Conservation (phyloP, 2,888 invertebrate genomes). For the Hofmannophila pseudospretella region DNA sequence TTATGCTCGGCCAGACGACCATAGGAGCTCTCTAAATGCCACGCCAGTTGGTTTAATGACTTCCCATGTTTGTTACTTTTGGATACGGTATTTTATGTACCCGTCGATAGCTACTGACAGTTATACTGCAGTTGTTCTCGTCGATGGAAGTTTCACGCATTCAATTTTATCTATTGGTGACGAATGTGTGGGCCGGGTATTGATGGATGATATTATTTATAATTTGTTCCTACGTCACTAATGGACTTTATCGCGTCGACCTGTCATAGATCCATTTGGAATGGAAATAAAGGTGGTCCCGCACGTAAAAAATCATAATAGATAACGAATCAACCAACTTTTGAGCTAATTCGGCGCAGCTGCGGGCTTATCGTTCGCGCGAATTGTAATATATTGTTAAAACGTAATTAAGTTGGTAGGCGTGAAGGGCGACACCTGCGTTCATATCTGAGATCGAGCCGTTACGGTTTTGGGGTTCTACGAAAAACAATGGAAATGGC, state of each 20-base stretch:
- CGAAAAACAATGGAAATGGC: constrained; percentile 74
- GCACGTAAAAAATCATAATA: constrained; percentile 26
- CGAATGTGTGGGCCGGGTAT: constrained; percentile 24
- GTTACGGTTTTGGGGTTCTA: constrained; percentile 67
- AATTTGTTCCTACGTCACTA: constrained; percentile 20
- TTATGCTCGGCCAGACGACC: constrained; percentile 72
- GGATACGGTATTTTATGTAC: constrained; percentile 57
- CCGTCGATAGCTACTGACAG: constrained; percentile 45
- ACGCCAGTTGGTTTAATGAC: constrained; percentile 70
- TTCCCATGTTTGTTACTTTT: constrained; percentile 70
- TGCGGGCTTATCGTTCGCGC: constrained; percentile 53
- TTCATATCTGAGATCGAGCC: constrained; percentile 62
- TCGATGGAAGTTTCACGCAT: constrained; percentile 29
- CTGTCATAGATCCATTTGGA: constrained; percentile 31
- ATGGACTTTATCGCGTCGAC: constrained; percentile 29
- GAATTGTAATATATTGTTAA: constrained; percentile 59
- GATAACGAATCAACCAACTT: constrained; percentile 44
- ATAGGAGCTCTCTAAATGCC: constrained; percentile 66
- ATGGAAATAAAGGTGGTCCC: constrained; percentile 36
- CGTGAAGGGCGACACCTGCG: constrained; percentile 72
- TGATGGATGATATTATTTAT: constrained; percentile 36
- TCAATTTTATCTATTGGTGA: constrained; percentile 27
- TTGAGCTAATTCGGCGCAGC: constrained; percentile 56
- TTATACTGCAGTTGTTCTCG: constrained; percentile 46
- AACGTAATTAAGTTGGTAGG: constrained; percentile 68